Base-by-base conservation (phyloP, 2,888 invertebrate species). In the Rotaria magnacalcarata region DNA sequence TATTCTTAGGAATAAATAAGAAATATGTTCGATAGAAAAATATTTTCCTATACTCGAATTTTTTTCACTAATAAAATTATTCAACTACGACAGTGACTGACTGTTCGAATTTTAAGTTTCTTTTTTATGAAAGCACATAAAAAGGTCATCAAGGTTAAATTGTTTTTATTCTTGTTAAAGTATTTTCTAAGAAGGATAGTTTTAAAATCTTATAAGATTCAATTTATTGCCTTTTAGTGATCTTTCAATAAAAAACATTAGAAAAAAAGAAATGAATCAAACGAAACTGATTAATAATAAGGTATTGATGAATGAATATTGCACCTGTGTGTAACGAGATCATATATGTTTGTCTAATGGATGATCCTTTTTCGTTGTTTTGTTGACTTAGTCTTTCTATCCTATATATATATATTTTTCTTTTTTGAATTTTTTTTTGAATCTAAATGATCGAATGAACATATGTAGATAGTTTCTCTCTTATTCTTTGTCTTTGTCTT, bases 341-440 rank as follows among this genome's bases (percentile, higher is more conserved):
- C 11, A 67, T 67, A 27, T 34, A 27, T 67, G 67, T 67, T 67
- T 67, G 67, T 34, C 67, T 67, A 67, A 67, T 34, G 27, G 67
- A 67, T 67, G 67, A 67, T 67, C 67, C 67, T 67, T 67, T 34
- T 27, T 67, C 67, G 34, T 34, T 27, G 27, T 67, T 67, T 67
- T 67, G 27, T 67, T 67, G 67, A 67, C 67, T 67, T 34, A 52
- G 52, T 52, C 50, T 14, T 50, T 16, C 16, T 34, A 14, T 5
- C 16, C 1, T 16, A 67, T 3, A 27, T 34, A 27, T 67, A 10
- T n/a, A 2, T 56, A 21, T 24, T 56, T 7, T 16, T 52, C 14
- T 16, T 56, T 56, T 19, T 19, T 54, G n/a, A n/a, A n/a, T 24
- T 58, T 24, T n/a, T 67, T 67, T 19, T 67, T 34, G 1, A 34